Conservation (phyloP, 23 tunicate species). For the Halocynthia aurantium region DNA sequence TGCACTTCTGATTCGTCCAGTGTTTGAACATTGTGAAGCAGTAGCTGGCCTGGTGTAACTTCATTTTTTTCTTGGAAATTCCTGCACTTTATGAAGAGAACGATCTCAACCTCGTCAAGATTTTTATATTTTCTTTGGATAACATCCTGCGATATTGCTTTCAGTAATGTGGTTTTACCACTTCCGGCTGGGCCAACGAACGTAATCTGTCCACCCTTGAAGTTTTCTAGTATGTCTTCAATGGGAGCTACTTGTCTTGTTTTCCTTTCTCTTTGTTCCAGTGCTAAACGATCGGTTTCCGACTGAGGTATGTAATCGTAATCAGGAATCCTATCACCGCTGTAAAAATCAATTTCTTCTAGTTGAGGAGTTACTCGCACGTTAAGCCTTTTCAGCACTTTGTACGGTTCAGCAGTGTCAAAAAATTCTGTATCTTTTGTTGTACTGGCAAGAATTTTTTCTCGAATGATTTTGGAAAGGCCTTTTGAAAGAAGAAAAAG, state of each 20-base stretch:
- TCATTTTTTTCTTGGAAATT: neutral
- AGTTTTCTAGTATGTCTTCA: neutral
- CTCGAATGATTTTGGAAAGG: neutral
- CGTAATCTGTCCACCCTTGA: neutral
- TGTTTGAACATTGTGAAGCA: neutral
- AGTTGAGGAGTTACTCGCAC: neutral
- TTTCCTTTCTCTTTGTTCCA: neutral
- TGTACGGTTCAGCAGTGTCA: neutral
- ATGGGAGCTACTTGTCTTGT: neutral
- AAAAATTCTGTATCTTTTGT: neutral
- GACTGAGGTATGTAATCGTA: neutral
- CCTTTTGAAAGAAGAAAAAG: too few relatives aligned
- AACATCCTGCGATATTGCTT: neutral
- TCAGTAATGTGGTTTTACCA: conserved; percentile 4
- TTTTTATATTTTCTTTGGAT: neutral
- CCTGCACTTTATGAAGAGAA: neutral
- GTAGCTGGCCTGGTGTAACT: neutral
- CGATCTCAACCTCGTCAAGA: neutral
- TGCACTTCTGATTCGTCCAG: too few relatives aligned
- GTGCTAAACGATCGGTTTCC: neutral
- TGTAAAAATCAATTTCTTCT: neutral
- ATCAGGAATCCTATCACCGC: neutral
- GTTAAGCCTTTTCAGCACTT: neutral
- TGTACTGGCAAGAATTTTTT: neutral
- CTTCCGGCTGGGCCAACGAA: conserved; percentile 12